These are phyloP conservation scores for Amorpha juglandis DNA, from an alignment of 2,888 invertebrate species.

Conservation along the genomic window DNA sequence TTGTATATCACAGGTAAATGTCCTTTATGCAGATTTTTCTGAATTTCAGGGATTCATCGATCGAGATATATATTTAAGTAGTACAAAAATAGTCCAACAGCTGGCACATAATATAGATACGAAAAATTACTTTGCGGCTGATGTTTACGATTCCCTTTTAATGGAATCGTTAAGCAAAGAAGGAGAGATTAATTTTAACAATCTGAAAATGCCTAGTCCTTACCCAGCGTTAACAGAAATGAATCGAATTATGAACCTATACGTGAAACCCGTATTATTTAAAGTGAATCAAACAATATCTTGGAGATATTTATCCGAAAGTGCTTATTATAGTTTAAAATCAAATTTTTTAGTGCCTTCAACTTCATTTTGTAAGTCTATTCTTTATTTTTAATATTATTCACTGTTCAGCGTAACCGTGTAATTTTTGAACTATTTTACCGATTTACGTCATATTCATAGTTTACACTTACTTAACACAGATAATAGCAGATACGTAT, in stretches of 20 bases:
- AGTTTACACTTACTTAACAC: too few species aligned
- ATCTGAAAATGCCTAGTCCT: conserved; percentile 61
- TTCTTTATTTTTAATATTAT: too few species aligned
- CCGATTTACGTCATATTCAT: too few species aligned
- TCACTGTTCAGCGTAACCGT: too few species aligned
- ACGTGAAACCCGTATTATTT: conserved; percentile 67
- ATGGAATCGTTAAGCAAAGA: conserved; percentile 54
- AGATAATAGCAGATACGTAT: too few species aligned
- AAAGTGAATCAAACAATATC: conserved; percentile 62
- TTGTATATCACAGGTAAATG: too few species aligned
- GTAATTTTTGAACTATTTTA: too few species aligned
- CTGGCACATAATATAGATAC: conserved; percentile 56
- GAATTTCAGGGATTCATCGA: conserved; percentile 68
- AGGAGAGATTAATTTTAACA: conserved; percentile 66
- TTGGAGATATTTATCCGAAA: conserved; percentile 62
- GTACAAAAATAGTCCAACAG: conserved; percentile 51
- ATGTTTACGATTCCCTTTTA: conserved; percentile 48
- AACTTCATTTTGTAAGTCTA: conserved; percentile 68
- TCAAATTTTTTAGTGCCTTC: conserved; percentile 64
- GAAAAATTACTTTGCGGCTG: conserved; percentile 52
- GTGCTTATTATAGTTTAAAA: conserved; percentile 59
- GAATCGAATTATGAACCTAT: conserved; percentile 57
- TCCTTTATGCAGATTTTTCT: background rate
- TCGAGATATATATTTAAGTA: conserved; percentile 52
- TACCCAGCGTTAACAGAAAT: conserved; percentile 56